Percentiles rank a stretch among this genome's conserved stretches.
phyloP scores from a whole-genome alignment of 2,113 vertebrate genomes.

The Oryctolagus cuniculus region mOryCun1.1 NC_091443.1:19488501-19489000 shows the following conservation, averaged over 20 bases:
- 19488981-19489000: constrained; percentile 41
- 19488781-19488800: constrained; percentile 40
- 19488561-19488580: constrained; percentile 84
- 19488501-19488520: constrained; percentile 91
- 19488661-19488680: not conserved
- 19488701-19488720: constrained; percentile 72
- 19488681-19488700: constrained; percentile 66
- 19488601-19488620: constrained; percentile 76
- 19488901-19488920: not conserved
- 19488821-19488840: constrained; percentile 44
- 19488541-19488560: constrained; percentile 89
- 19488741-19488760: constrained; percentile 54
- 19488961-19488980: constrained; percentile 55
- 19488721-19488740: constrained; percentile 59
- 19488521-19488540: constrained; percentile 89
- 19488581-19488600: constrained; percentile 79
- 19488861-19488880: constrained; percentile 60
- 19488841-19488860: constrained; percentile 50
- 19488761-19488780: constrained; percentile 33
- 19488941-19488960: constrained; percentile 47
- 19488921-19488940: constrained; percentile 40
- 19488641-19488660: constrained; percentile 76
- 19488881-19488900: constrained; percentile 63
- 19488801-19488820: constrained; percentile 38
- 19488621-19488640: constrained; percentile 38